These are phyloP conservation scores for Enteromius fasciolatus DNA, from an alignment of 2,797 vertebrate genomes.

Conservation along the genomic window DNA sequence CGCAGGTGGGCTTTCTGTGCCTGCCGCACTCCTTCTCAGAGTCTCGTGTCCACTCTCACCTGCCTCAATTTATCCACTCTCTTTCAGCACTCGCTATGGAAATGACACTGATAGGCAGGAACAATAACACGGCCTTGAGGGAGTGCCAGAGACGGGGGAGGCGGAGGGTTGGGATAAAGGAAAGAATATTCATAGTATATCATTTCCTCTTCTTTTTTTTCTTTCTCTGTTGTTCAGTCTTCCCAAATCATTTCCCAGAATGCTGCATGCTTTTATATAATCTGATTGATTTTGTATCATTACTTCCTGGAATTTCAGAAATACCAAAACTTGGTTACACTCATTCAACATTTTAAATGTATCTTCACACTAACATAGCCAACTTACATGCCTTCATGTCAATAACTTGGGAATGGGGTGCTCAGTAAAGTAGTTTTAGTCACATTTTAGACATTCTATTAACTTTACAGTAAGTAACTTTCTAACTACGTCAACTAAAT, in stretches of 20 bases:
- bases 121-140: conserved; percentile 64
- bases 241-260: background rate
- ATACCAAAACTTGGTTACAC: background rate
- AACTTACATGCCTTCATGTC: background rate
- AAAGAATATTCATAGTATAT: conserved; percentile 47
- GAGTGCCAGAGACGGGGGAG: conserved; percentile 49
- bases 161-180: conserved; percentile 19
- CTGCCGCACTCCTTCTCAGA: conserved; percentile 43
- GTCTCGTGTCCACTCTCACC: conserved; percentile 67
- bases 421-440: background rate
- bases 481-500: too few relatives aligned
- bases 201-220: conserved; percentile 44
- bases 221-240: conserved; percentile 7
- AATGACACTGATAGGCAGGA: conserved; percentile 61
- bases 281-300: background rate
- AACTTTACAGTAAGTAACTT: too few relatives aligned
- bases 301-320: background rate
- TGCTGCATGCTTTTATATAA: background rate
- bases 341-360: background rate
- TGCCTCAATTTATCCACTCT: conserved; percentile 64
- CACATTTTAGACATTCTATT: too few relatives aligned
- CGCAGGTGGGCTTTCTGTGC: conserved; percentile 11
- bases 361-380: background rate
- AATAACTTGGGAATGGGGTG: background rate
- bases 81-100: conserved; percentile 67